Evolutionary conservation across 1,140 invertebrate species (phyloP), one percentile per base, ranked within the genome.

Genomic region (Eriocheir sinensis): DNA sequence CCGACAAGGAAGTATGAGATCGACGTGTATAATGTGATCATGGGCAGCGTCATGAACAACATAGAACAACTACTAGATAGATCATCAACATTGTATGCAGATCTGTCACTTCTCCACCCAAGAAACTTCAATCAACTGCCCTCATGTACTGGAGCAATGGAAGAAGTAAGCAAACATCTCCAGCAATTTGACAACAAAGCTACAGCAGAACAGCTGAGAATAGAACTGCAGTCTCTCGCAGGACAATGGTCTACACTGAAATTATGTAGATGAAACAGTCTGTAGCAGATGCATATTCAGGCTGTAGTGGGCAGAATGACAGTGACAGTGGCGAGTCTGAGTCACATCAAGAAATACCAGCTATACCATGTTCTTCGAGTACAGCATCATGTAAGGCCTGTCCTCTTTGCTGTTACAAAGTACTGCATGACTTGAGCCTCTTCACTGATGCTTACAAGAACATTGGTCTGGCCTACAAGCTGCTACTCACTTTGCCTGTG

Each of bases 81-180:
- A 89, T 89, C 15, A 89, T 89, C 86, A 89, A 41, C 86, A 89
- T 89, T 89, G 32, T 40, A 89, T 41, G 40, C 86, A 36, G 86
- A 89, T 89, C 86, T 89, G 86, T 89, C 86, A 40, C 40, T 89
- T 89, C 86, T 89, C 38, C 86, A 41, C 86, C 86, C 86, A 89
- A 89, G 34, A 40, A 89, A 89, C 86, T 89, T 34, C 40, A 30
- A 32, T 85, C 81, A 85, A 85, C 81, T 85, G 81, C 81, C 81
- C 32, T 85, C 81, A 85, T 17, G 81, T 85, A 32, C 32, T 85
- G 86, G 81, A 85, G 32, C 81, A 15, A 85, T 85, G 81, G 40
- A 89, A 89, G 86, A 89, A 30, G 9, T 89, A 40, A 36, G 38
- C 38, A 41, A 89, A 34, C 86, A 89, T 89, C 38, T 89, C 21